Percentiles rank a stretch among this genome's conserved stretches.
Evolutionary conservation across 2,113 vertebrate species (phyloP).

Genomic region (Charadrius vociferus): DNA sequence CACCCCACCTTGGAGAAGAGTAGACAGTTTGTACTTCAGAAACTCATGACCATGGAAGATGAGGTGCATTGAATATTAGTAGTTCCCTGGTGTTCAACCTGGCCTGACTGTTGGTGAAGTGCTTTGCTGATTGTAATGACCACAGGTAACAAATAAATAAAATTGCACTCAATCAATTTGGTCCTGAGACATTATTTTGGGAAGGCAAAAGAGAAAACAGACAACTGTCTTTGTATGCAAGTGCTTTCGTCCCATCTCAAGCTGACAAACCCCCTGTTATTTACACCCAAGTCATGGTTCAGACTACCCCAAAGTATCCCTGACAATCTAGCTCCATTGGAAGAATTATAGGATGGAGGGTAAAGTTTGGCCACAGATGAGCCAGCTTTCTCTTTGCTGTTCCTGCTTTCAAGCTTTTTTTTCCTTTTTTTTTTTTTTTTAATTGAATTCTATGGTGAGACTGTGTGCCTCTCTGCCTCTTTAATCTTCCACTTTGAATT

Average conservation of each 20-base stretch:
- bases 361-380: background rate
- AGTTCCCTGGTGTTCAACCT: background rate
- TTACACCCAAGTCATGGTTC: background rate
- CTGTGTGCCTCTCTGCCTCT: background rate
- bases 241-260: background rate
- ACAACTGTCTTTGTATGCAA: background rate
- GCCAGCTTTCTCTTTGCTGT: background rate
- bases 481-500: conserved; percentile 61
- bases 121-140: background rate
- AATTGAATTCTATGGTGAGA: background rate
- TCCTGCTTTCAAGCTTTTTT: background rate
- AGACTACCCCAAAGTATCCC: background rate
- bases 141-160: background rate
- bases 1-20: background rate
- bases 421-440: background rate
- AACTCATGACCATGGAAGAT: fast-evolving
- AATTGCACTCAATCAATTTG: background rate
- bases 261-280: fast-evolving
- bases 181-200: background rate
- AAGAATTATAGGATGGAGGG: background rate
- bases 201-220: background rate
- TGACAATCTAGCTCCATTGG: background rate
- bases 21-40: background rate
- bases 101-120: background rate
- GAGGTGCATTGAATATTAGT: background rate